Conservation (phyloP, 2,888 invertebrate genomes). For the Maniola hyperantus region DNA sequence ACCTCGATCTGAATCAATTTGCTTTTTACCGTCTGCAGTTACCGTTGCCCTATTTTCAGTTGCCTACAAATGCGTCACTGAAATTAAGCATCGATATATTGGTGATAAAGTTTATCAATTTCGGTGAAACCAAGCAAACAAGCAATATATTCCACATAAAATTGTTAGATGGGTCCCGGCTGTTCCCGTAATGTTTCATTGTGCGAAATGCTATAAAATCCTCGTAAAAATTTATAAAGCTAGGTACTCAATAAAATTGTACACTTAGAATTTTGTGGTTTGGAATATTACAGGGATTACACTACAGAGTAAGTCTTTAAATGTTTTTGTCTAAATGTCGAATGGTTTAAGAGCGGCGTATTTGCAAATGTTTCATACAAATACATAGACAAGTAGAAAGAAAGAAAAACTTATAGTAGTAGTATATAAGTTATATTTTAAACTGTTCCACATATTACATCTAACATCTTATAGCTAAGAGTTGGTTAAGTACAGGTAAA, state of each 20-base stretch:
- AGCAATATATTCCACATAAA: slow-evolving; percentile 54
- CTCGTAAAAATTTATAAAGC: slow-evolving; percentile 74
- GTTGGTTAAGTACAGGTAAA: no score
- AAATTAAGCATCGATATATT: slow-evolving; percentile 24
- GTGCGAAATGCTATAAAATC: slow-evolving; percentile 71
- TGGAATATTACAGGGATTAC: slow-evolving; percentile 50
- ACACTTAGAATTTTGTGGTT: slow-evolving; percentile 68
- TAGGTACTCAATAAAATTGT: slow-evolving; percentile 67
- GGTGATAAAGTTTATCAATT: slow-evolving; percentile 40
- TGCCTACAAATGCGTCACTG: slow-evolving; percentile 23
- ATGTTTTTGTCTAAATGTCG: not conserved
- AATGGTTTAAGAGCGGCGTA: not conserved
- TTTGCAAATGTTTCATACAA: not conserved
- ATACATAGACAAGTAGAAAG: no score
- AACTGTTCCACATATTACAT: no score
- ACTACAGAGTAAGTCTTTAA: not conserved
- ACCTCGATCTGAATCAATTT: slow-evolving; percentile 29
- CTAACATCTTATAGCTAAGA: no score
- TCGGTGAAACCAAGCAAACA: slow-evolving; percentile 50
- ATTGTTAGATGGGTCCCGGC: slow-evolving; percentile 51
- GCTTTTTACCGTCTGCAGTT: slow-evolving; percentile 32
- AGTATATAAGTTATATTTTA: no score
- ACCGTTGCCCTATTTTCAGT: slow-evolving; percentile 25
- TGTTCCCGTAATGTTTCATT: slow-evolving; percentile 67
- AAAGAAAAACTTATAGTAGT: no score